Conservation (phyloP, 2,113 vertebrate genomes). For the Ammodytes marinus region DNA sequence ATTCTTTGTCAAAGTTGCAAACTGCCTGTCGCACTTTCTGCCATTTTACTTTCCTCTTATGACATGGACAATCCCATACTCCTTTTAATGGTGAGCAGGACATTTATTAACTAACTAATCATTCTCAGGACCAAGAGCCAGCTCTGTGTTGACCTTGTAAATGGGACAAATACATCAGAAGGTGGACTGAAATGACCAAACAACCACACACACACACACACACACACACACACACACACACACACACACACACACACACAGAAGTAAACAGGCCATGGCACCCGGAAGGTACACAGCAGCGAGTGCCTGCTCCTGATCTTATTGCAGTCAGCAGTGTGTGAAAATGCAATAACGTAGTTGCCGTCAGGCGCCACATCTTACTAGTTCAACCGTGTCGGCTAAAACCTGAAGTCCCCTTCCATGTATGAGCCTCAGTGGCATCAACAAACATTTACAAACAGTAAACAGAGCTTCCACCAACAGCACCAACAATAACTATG, state of each 20-base stretch:
- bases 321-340: slow-evolving; percentile 72
- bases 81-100: not conserved
- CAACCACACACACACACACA: not conserved
- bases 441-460: slow-evolving; percentile 39
- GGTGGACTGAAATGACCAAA: slow-evolving; percentile 15
- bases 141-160: not conserved
- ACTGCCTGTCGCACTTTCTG: not conserved
- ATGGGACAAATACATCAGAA: slow-evolving; percentile 12
- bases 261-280: slow-evolving; percentile 31
- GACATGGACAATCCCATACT: not conserved
- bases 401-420: slow-evolving; percentile 33
- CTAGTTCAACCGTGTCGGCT: slow-evolving; percentile 45
- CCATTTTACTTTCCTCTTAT: slow-evolving; percentile 12
- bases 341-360: slow-evolving; percentile 78
- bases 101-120: slow-evolving; percentile 18
- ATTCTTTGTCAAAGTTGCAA: not conserved
- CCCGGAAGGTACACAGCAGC: slow-evolving; percentile 22
- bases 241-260: slow-evolving; percentile 5
- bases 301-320: slow-evolving; percentile 58
- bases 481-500: slow-evolving; percentile 1
- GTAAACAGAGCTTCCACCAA: slow-evolving; percentile 26
- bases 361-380: slow-evolving; percentile 59
- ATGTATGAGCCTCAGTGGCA: slow-evolving; percentile 46
- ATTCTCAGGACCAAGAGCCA: not conserved
- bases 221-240: slow-evolving; percentile 2